Percentiles rank a stretch among this genome's conserved stretches.
Evolutionary conservation across 2,888 invertebrate species (phyloP).

Genomic region (Dryobota labecula): DNA sequence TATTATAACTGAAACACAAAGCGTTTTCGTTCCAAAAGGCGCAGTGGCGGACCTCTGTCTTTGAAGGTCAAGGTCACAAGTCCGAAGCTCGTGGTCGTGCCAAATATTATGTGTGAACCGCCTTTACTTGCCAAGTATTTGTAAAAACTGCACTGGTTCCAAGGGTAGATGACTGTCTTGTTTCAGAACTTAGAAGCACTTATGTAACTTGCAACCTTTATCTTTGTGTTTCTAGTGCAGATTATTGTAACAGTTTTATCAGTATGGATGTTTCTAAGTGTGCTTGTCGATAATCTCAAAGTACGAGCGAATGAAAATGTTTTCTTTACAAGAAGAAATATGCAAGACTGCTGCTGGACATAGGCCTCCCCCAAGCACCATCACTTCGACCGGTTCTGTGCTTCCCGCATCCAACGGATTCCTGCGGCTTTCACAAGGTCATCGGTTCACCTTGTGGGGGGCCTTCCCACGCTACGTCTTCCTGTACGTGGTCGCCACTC

Average conservation of each 20-base stretch:
- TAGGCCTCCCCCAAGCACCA: too few relatives aligned
- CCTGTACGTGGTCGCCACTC: too few relatives aligned
- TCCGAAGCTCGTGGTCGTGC: slow-evolving; percentile 38
- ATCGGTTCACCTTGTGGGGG: too few relatives aligned
- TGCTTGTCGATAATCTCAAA: neutral
- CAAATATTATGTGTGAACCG: slow-evolving; percentile 44
- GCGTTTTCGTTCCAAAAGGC: slow-evolving; percentile 35
- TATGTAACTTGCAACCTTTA: slow-evolving; percentile 8
- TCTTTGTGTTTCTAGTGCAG: neutral
- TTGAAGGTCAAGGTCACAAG: slow-evolving; percentile 49
- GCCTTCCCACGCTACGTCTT: too few relatives aligned
- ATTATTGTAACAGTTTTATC: neutral
- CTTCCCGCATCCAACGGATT: too few relatives aligned
- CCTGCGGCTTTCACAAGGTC: too few relatives aligned
- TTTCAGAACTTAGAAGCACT: slow-evolving; percentile 15
- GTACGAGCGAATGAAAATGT: neutral
- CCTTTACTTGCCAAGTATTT: slow-evolving; percentile 49
- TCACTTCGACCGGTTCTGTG: too few relatives aligned
- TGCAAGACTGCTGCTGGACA: too few relatives aligned
- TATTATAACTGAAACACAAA: slow-evolving; percentile 6
- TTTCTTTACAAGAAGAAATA: neutral
- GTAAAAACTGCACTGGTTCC: slow-evolving; percentile 48
- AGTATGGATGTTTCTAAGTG: neutral
- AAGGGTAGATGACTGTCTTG: slow-evolving; percentile 34
- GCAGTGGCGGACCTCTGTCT: slow-evolving; percentile 24